phyloP scores from a whole-genome alignment of 2,113 vertebrate species.

The Aviceda subcristata region DNA sequence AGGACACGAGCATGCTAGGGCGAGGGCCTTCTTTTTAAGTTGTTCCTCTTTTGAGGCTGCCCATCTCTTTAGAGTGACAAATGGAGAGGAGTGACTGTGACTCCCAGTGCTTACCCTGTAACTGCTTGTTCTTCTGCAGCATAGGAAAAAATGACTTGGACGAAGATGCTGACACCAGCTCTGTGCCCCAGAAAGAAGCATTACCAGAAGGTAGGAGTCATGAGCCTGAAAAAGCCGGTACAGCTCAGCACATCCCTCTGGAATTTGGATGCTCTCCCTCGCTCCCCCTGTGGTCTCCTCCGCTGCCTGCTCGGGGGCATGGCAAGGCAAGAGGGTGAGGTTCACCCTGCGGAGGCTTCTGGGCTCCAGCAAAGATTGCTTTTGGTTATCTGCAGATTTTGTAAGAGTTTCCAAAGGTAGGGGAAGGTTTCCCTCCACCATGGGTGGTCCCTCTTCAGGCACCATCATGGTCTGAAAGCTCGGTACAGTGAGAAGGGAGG shows the following conservation, averaged over 20 bases:
- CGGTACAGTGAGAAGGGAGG: neutral
- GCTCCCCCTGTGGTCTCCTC: neutral
- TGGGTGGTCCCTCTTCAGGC: constrained; percentile 10
- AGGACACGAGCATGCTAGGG: neutral
- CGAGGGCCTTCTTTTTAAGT: neutral
- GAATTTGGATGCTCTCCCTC: constrained; percentile 15
- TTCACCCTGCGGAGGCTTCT: neutral
- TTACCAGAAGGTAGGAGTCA: neutral
- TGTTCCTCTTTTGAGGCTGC: neutral
- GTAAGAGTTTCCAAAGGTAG: neutral
- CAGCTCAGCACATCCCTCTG: neutral
- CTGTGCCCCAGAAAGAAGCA: neutral
- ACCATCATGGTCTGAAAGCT: neutral
- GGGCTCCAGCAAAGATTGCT: neutral
- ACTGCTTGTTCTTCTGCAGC: neutral
- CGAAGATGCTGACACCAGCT: neutral
- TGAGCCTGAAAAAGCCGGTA: neutral
- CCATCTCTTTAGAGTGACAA: neutral
- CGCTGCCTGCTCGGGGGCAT: neutral
- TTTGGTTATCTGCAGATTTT: neutral
- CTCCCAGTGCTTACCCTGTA: neutral
- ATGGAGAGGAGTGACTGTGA: neutral
- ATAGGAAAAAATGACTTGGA: neutral
- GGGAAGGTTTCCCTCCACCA: neutral
- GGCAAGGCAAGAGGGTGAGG: neutral